Percentiles rank a stretch among this genome's conserved stretches.
phyloP scores from a whole-genome alignment of 2,888 invertebrate species.

The Hemistola chrysoprasaria region DNA sequence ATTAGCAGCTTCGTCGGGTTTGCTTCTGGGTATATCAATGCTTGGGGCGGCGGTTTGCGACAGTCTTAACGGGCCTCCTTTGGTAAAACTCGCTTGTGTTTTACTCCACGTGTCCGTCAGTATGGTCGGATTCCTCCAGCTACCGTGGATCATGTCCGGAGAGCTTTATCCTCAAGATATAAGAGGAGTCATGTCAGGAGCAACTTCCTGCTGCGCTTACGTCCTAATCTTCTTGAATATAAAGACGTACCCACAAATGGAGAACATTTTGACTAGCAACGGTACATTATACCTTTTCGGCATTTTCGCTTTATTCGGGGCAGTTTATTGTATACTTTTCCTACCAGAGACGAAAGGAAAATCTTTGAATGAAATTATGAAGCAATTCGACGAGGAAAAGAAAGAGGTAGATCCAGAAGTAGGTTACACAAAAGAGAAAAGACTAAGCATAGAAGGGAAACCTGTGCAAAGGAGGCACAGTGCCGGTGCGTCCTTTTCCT shows the following conservation, averaged over 20 bases:
- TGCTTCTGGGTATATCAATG: constrained; percentile 85
- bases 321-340: constrained; percentile 82
- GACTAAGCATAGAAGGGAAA: constrained; percentile 44
- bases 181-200: constrained; percentile 86
- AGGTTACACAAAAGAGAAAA: constrained; percentile 51
- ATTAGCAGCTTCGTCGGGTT: constrained; percentile 84
- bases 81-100: constrained; percentile 81
- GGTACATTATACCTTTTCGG: constrained; percentile 85
- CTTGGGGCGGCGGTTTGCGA: constrained; percentile 84
- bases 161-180: constrained; percentile 87
- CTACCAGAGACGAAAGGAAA: constrained; percentile 88
- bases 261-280: constrained; percentile 80
- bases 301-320: constrained; percentile 81
- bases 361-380: constrained; percentile 86
- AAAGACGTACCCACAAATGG: constrained; percentile 86
- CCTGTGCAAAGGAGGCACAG: constrained; percentile 69
- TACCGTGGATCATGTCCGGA: constrained; percentile 89
- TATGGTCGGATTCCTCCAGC: constrained; percentile 88
- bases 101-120: constrained; percentile 86
- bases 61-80: constrained; percentile 76
- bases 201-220: constrained; percentile 87
- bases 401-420: constrained; percentile 60
- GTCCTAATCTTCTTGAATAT: constrained; percentile 86
- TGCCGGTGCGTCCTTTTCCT: constrained; percentile 61
- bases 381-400: constrained; percentile 77